Evolutionary conservation across 2,888 invertebrate genomes (phyloP), one percentile per base, ranked within the genome.

Genomic region (Andrena flavipes): DNA sequence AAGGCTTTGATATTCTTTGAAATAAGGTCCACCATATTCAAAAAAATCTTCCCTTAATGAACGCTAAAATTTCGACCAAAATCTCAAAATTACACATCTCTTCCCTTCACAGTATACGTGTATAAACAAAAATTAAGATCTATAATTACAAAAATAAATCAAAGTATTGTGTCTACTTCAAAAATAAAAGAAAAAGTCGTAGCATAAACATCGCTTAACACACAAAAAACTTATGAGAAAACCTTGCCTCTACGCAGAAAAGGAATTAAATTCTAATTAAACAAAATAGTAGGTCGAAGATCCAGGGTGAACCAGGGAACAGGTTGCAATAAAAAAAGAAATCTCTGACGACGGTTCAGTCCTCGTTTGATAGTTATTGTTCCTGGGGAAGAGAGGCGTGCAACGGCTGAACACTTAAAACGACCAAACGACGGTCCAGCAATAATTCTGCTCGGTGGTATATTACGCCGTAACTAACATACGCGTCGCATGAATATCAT

Each of bases 401-500:
- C 42, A 4, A 29, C 2, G 48, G 35, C 16, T 13, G 35, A 16
- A 35, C 26, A 59, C 60, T 70, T 60, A 65, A 70, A 79, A 65
- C 54, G 60, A 54, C 59, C 10, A 16, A 65, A 70, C 60, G 69
- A 42, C 56, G 62, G 13, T 10, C 33, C 60, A 29, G 67, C 48
- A 76, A 63, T 76, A 59, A 76, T 68, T 76, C 71, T 54, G 51
- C 33, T 71, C 54, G 23, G 68, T 60, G 29, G 67, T 68, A 49
- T 76, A 64, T 76, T 76, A 54, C 67, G 20, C 48, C 65, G 71
- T 72, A 72, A 63, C 76, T 42, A 71, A 63, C 71, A 54, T 49
- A 64, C 59, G 60, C 51, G 72, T 77, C 68, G 20, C 65, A 60
- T 60, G 81, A 69, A 65, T 80, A 80, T 76, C 68, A 54, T 30